Conservation (phyloP, 2,797 vertebrate genomes). For the Masticophis lateralis region DNA sequence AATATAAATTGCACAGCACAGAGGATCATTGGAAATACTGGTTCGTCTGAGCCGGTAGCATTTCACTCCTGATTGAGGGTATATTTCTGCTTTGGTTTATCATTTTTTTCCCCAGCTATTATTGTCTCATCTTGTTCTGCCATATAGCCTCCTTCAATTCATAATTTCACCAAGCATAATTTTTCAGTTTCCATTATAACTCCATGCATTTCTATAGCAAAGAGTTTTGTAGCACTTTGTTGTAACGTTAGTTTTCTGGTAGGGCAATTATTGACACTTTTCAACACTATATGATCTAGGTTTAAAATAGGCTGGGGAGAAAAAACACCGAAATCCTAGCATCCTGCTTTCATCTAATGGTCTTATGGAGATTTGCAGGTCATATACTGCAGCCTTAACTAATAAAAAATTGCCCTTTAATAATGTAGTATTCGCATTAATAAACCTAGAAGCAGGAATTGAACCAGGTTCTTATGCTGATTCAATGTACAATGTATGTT, state of each 20-base stretch:
- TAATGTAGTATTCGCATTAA: not conserved
- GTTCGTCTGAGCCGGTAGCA: too few relatives aligned
- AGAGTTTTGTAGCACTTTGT: not conserved
- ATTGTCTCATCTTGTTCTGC: not conserved
- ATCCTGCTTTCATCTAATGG: not conserved
- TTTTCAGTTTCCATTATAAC: not conserved
- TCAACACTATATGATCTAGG: not conserved
- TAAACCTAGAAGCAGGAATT: not conserved
- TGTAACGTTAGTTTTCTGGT: not conserved
- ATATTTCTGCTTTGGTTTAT: too few relatives aligned
- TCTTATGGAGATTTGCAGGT: not conserved
- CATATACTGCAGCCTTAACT: not conserved
- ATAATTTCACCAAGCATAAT: not conserved
- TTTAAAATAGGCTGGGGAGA: not conserved
- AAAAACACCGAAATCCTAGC: not conserved
- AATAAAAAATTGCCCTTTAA: not conserved
- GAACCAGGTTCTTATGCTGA: not conserved
- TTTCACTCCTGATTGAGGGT: too few relatives aligned
- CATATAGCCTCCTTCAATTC: not conserved
- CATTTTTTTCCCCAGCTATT: not conserved
- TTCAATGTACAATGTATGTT: not conserved
- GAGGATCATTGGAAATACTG: too few relatives aligned
- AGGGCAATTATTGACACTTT: not conserved
- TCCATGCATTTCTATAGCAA: not conserved
- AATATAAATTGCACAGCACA: too few relatives aligned